Conservation (phyloP, 2,888 invertebrate genomes). For the Himalopsyche tibetana region DNA sequence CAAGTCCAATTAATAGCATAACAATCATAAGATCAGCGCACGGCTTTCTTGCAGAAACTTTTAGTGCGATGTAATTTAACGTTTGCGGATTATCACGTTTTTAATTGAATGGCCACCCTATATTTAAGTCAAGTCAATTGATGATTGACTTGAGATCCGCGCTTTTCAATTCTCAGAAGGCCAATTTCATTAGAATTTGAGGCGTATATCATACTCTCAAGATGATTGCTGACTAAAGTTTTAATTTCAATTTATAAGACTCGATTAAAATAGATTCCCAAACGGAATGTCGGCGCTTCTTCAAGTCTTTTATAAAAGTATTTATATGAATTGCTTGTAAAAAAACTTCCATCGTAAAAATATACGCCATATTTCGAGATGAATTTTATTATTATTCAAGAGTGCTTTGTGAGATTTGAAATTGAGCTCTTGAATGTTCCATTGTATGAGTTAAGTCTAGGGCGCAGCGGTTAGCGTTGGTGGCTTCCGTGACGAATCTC, state of each 20-base stretch:
- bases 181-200: slow-evolving; percentile 26
- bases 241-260: slow-evolving; percentile 11
- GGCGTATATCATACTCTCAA: slow-evolving; percentile 5
- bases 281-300: slow-evolving; percentile 10
- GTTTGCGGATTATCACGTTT: no score
- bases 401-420: no score
- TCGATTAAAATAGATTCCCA: not conserved
- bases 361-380: no score
- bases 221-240: slow-evolving; percentile 2
- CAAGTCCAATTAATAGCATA: no score
- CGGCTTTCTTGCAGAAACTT: no score
- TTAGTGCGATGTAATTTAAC: no score
- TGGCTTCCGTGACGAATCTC: no score
- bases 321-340: not conserved
- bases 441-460: no score
- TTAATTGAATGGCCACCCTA: not conserved
- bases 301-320: not conserved
- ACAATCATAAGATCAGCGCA: no score
- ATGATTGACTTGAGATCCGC: slow-evolving; percentile 8
- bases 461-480: no score
- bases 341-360: not conserved
- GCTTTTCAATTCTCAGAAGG: slow-evolving; percentile 13
- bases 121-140: not conserved
- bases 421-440: no score
- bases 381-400: no score